Evolutionary conservation across 2,888 invertebrate genomes (phyloP).

Genomic region (Spicauda simplicius): DNA sequence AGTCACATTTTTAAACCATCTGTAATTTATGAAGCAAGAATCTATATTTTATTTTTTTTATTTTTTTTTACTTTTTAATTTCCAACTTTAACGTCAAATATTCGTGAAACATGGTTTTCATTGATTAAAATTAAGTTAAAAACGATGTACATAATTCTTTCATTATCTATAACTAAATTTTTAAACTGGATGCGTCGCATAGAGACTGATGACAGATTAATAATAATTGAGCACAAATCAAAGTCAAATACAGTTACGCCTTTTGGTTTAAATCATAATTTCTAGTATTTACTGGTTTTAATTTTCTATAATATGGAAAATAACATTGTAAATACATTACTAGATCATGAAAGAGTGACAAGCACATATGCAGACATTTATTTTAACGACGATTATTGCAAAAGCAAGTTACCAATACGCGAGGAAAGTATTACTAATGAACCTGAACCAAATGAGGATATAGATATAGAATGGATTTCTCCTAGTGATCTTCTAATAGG

Average conservation of each 20-base stretch:
- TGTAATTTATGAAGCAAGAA: too few relatives aligned
- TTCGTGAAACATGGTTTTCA: too few relatives aligned
- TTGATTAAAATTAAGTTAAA: too few relatives aligned
- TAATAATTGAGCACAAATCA: background rate
- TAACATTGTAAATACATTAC: slow-evolving; percentile 51
- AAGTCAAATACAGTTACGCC: background rate
- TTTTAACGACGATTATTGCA: slow-evolving; percentile 57
- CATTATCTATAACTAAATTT: too few relatives aligned
- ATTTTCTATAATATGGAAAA: slow-evolving; percentile 49
- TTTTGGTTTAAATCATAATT: background rate
- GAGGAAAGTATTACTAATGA: slow-evolving; percentile 29
- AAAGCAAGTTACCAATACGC: slow-evolving; percentile 38
- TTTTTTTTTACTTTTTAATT: too few relatives aligned
- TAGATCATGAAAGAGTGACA: slow-evolving; percentile 58
- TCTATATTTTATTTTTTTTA: too few relatives aligned
- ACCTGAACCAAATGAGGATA: slow-evolving; percentile 12
- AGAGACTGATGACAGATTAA: background rate
- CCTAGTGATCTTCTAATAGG: slow-evolving; percentile 75
- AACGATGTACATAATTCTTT: too few relatives aligned
- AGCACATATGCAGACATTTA: slow-evolving; percentile 72
- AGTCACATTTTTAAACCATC: too few relatives aligned
- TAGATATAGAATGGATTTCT: slow-evolving; percentile 63
- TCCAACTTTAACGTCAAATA: too few relatives aligned
- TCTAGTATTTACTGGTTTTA: background rate
- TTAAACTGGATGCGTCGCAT: background rate